These are phyloP conservation scores for Harpalus rubripes DNA, from an alignment of 2,888 invertebrate genomes.

Conservation along the genomic window DNA sequence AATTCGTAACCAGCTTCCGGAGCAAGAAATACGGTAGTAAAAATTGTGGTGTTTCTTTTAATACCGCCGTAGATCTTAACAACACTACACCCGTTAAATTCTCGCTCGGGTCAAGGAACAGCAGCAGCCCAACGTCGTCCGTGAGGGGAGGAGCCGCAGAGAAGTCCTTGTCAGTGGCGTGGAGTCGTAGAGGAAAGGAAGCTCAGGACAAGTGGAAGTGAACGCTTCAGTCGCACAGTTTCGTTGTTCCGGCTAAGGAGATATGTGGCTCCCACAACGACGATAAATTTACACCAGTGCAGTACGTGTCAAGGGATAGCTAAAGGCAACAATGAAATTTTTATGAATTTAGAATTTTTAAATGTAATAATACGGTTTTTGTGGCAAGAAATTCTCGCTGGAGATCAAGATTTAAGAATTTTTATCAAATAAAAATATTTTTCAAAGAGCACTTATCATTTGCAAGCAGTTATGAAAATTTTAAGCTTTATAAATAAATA, in stretches of 20 bases:
- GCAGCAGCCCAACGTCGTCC: slow-evolving; percentile 10
- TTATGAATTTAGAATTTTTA: slow-evolving; percentile 26
- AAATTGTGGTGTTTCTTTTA: slow-evolving; percentile 61
- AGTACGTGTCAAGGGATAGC: slow-evolving; percentile 26
- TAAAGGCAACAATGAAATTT: slow-evolving; percentile 29
- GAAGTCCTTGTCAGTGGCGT: slow-evolving; percentile 7
- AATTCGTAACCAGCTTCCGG: slow-evolving; percentile 23
- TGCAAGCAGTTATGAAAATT: too few species aligned
- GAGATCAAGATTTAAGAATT: not conserved
- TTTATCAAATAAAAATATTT: not conserved
- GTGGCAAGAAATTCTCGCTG: not conserved
- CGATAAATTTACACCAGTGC: slow-evolving; percentile 48
- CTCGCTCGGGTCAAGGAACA: slow-evolving; percentile 48
- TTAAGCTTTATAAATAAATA: too few species aligned
- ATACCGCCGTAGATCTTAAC: slow-evolving; percentile 60
- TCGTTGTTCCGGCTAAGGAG: slow-evolving; percentile 46
- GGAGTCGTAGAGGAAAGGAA: slow-evolving; percentile 13
- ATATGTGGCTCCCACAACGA: slow-evolving; percentile 58
- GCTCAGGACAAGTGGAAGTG: slow-evolving; percentile 44
- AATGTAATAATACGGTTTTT: slow-evolving; percentile 7
- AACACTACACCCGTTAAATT: slow-evolving; percentile 56
- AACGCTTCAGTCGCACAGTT: slow-evolving; percentile 49
- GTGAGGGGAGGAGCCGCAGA: slow-evolving; percentile 4
- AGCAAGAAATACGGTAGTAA: slow-evolving; percentile 56
- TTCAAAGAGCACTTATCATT: too few species aligned